Evolutionary conservation across 2,113 vertebrate species (phyloP).

Genomic region (Mormyrus iriodes): DNA sequence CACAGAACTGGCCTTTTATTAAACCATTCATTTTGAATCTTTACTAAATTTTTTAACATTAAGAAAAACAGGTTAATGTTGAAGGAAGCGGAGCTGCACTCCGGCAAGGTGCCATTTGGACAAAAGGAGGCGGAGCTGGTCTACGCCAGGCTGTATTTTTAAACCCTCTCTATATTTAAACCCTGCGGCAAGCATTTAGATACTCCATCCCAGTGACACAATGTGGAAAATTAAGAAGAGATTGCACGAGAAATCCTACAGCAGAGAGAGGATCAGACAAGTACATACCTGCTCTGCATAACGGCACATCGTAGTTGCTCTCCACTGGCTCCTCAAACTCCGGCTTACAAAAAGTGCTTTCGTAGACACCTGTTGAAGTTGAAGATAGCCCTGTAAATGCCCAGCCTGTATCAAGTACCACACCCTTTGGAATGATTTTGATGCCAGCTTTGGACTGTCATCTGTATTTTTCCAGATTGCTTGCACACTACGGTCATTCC

Average conservation of each 20-base stretch:
- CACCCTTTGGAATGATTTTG: background rate
- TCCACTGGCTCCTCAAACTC: constrained; percentile 25
- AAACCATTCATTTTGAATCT: too few relatives aligned
- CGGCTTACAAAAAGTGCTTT: background rate
- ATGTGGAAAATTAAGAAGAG: background rate
- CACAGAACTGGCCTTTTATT: too few relatives aligned
- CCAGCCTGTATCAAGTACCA: background rate
- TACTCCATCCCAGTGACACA: background rate
- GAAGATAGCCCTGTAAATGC: background rate
- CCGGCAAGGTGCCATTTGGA: background rate
- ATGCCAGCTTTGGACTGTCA: background rate
- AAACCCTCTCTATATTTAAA: background rate
- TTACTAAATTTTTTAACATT: too few relatives aligned
- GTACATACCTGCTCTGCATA: constrained; percentile 39
- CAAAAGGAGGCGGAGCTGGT: background rate
- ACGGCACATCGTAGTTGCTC: constrained; percentile 51
- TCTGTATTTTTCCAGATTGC: background rate
- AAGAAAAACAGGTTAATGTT: too few relatives aligned
- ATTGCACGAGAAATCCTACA: background rate
- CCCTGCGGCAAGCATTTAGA: background rate
- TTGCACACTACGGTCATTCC: background rate
- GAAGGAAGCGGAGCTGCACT: background rate
- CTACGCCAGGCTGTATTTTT: background rate
- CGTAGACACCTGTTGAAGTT: constrained; percentile 27
- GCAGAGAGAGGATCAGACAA: background rate